These are phyloP conservation scores for Drosophila phalerata DNA, from an alignment of 2,888 invertebrate species.

Conservation along the genomic window DNA sequence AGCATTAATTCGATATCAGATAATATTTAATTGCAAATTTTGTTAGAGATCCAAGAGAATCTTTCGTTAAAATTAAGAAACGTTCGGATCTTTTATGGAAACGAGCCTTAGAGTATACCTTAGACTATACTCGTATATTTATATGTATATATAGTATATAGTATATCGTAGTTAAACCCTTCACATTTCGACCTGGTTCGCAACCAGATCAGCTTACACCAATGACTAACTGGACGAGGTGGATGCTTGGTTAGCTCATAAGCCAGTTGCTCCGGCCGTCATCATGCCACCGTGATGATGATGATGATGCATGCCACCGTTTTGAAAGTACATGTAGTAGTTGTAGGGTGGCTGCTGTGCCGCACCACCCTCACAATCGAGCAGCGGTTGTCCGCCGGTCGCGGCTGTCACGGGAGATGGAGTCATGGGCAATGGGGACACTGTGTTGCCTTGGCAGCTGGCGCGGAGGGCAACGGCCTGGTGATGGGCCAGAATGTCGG, in stretches of 20 bases:
- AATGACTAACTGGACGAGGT: constrained; percentile 25
- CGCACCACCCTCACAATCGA: constrained; percentile 82
- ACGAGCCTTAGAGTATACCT: constrained; percentile 25
- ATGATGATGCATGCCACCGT: constrained; percentile 85
- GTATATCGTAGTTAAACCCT: constrained; percentile 52
- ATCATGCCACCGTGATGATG: constrained; percentile 84
- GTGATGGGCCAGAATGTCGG: constrained; percentile 87
- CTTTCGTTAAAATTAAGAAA: not conserved
- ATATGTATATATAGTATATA: constrained; percentile 15
- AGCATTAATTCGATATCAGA: not conserved
- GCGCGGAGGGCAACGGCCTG: constrained; percentile 84
- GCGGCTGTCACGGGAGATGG: constrained; percentile 68
- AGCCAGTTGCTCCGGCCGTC: constrained; percentile 85
- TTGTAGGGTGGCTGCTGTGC: constrained; percentile 84
- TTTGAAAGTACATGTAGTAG: constrained; percentile 86
- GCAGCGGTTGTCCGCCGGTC: constrained; percentile 68
- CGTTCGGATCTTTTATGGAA: constrained; percentile 1
- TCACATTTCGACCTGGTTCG: constrained; percentile 41
- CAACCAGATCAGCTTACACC: constrained; percentile 42
- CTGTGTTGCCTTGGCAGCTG: constrained; percentile 83
- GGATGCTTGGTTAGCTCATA: constrained; percentile 73
- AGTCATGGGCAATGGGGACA: constrained; percentile 80
- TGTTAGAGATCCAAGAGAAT: not conserved
- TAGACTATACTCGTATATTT: constrained; percentile 29
- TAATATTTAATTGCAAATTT: not conserved